These are phyloP conservation scores for Ophiothrix spiculata DNA, from an alignment of 35 echinoderm and acorn worm species.

Conservation along the genomic window DNA sequence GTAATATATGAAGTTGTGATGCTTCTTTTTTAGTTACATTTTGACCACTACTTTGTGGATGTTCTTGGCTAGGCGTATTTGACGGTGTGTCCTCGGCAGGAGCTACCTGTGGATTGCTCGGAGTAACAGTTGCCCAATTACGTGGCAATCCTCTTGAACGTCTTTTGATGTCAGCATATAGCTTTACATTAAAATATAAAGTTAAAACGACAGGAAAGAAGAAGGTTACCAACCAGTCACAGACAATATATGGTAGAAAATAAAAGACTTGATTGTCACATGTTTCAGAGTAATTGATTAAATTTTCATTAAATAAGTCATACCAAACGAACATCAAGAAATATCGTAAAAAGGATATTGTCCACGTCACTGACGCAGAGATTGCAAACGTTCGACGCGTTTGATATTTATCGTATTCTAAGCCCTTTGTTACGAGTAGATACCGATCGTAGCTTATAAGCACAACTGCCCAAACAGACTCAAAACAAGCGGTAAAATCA, in stretches of 20 bases:
- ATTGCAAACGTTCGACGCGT: conserved; percentile 11
- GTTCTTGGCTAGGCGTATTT: background rate
- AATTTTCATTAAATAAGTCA: background rate
- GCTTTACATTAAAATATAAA: background rate
- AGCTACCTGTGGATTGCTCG: background rate
- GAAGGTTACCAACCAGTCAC: conserved; percentile 34
- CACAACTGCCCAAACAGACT: conserved; percentile 37
- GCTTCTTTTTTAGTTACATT: background rate
- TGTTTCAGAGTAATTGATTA: conserved; percentile 4
- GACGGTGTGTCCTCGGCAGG: background rate
- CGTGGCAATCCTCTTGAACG: background rate
- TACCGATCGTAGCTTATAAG: conserved; percentile 58
- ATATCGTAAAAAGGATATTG: background rate
- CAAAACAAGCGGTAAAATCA: conserved; percentile 29
- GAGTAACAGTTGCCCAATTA: background rate
- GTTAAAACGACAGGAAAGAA: conserved; percentile 16
- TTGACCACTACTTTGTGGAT: background rate
- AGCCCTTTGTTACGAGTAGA: conserved; percentile 30
- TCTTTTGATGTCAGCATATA: conserved; percentile 2
- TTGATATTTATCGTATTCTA: conserved; percentile 24
- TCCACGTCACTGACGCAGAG: background rate
- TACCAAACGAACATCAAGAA: background rate
- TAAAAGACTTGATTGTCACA: conserved; percentile 39
- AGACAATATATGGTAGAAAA: conserved; percentile 19
- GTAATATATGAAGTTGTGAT: background rate